Conservation (phyloP, 2,888 invertebrate species). For the Orthonevra nobilis region DNA sequence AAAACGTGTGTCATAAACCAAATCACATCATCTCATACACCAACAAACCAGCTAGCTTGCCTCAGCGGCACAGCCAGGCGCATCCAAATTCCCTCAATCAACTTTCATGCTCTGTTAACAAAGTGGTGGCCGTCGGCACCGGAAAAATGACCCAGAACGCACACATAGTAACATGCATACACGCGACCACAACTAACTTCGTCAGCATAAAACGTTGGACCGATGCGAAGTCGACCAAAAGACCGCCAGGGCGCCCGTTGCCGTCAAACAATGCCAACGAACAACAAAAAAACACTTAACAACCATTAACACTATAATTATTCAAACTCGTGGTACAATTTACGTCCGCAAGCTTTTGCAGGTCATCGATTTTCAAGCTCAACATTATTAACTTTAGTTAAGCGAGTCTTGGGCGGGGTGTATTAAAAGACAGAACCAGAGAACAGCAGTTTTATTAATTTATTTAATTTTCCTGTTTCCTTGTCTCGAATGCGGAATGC, state of each 20-base stretch:
- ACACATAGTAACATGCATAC: conserved; percentile 13
- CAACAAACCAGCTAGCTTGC: background rate
- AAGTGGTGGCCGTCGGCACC: conserved; percentile 13
- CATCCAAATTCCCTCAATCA: conserved; percentile 25
- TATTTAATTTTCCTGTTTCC: background rate
- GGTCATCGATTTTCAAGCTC: conserved; percentile 53
- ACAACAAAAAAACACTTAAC: conserved; percentile 37
- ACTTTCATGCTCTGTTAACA: conserved; percentile 52
- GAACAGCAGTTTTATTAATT: too few relatives aligned
- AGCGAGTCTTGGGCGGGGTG: background rate
- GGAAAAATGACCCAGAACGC: conserved; percentile 38
- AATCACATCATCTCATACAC: conserved; percentile 23
- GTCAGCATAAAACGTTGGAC: background rate
- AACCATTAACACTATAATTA: conserved; percentile 50
- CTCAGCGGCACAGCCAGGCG: background rate
- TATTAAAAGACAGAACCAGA: too few relatives aligned
- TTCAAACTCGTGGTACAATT: conserved; percentile 54
- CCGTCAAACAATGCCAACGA: background rate
- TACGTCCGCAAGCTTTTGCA: conserved; percentile 38
- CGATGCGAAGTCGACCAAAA: background rate
- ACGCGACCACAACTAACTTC: background rate
- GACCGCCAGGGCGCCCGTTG: background rate
- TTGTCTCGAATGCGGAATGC: conserved; percentile 19
- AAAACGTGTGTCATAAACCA: conserved; percentile 29
- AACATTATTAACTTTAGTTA: conserved; percentile 31